Percentiles rank a stretch among this genome's conserved stretches.
phyloP scores from a whole-genome alignment of 2,113 vertebrate genomes.

The Ceratotherium simum region DNA sequence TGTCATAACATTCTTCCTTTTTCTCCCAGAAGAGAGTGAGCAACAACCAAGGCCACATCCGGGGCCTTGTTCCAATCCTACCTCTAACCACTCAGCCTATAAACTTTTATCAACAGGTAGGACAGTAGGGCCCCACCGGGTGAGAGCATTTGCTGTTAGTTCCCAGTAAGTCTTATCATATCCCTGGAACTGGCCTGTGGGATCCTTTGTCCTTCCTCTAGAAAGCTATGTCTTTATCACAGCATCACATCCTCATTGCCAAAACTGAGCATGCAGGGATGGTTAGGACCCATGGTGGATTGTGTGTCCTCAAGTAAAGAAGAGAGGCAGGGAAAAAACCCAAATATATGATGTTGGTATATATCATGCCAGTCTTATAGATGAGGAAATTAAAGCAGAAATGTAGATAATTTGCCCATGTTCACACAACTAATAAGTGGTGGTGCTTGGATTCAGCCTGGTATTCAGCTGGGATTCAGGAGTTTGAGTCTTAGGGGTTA shows the following conservation, averaged over 20 bases:
- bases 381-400: neutral
- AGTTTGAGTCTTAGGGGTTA: too few relatives aligned
- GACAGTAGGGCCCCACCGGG: neutral
- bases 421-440: neutral
- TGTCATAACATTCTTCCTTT: neutral
- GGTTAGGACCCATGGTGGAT: neutral
- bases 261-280: neutral
- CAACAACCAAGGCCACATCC: neutral
- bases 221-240: neutral
- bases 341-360: neutral
- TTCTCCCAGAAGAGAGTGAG: neutral
- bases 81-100: neutral
- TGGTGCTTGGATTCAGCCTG: neutral
- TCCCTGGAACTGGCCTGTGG: neutral
- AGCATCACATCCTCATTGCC: neutral
- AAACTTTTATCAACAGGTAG: neutral
- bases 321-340: neutral
- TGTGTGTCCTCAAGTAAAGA: neutral
- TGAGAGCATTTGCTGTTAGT: neutral
- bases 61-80: neutral
- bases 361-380: neutral
- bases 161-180: neutral
- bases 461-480: too few relatives aligned
- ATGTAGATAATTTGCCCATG: neutral
- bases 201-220: neutral